Conservation (phyloP, 2,888 invertebrate species). For the Ormia ochracea region DNA sequence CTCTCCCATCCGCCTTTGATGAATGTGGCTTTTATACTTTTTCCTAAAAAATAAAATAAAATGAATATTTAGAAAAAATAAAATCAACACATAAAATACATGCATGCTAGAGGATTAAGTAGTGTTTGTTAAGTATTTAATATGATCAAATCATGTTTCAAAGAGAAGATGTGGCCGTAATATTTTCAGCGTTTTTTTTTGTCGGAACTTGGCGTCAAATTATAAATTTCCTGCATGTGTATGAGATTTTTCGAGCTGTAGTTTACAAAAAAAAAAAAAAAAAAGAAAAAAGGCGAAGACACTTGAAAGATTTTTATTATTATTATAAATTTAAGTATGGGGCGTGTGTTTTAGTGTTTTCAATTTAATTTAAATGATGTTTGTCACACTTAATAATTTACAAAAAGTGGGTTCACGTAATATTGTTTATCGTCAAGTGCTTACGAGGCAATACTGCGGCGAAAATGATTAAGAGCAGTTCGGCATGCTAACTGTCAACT, state of each 20-base stretch:
- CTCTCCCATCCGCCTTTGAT: conserved; percentile 32
- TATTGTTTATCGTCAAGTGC: conserved; percentile 4
- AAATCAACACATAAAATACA: background rate
- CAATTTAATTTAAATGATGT: conserved; percentile 24
- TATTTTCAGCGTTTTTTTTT: background rate
- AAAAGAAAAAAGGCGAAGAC: background rate
- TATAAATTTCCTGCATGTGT: conserved; percentile 20
- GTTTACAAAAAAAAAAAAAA: background rate
- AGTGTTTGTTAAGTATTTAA: conserved; percentile 50
- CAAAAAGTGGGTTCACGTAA: conserved; percentile 2
- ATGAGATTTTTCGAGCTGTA: background rate
- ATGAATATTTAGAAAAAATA: background rate
- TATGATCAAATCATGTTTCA: conserved; percentile 44
- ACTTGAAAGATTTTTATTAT: conserved; percentile 20
- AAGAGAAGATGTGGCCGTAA: background rate
- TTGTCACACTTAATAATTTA: conserved; percentile 48
- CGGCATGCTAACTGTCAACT: background rate
- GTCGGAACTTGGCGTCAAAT: conserved; percentile 33
- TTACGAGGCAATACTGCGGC: background rate
- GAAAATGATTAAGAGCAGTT: background rate
- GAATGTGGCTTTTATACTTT: conserved; percentile 36
- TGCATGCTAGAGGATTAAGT: conserved; percentile 46
- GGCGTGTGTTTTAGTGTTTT: conserved; percentile 34
- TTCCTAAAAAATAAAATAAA: background rate
- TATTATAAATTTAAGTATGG: conserved; percentile 8